These are phyloP conservation scores for Bubo blakistoni DNA, from an alignment of 2,113 vertebrate species.

Conservation along the genomic window DNA sequence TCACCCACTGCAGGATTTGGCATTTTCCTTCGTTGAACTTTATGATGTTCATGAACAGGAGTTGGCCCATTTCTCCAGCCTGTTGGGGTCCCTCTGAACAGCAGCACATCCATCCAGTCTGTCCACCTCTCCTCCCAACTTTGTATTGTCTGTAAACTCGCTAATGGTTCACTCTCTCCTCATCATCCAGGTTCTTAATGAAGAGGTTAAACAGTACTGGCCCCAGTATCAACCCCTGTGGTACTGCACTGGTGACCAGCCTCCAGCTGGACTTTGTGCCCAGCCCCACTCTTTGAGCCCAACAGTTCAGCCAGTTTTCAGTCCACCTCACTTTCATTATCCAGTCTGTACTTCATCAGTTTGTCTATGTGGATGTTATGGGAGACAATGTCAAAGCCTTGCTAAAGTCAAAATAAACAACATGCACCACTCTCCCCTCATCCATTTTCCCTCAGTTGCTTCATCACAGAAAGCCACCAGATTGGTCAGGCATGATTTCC, in stretches of 20 bases:
- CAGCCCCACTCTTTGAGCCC: background rate
- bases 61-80: background rate
- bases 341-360: background rate
- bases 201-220: background rate
- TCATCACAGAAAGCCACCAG: background rate
- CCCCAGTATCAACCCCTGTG: rapidly evolving
- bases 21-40: background rate
- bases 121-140: background rate
- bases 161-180: background rate
- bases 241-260: background rate
- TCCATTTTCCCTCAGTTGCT: background rate
- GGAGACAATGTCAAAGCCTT: background rate
- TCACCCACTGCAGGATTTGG: background rate
- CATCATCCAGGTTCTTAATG: background rate
- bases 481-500: background rate
- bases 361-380: background rate
- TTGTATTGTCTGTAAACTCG: background rate
- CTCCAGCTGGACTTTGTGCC: background rate
- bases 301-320: background rate
- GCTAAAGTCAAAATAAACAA: background rate
- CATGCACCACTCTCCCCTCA: background rate
- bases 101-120: background rate
- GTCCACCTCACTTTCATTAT: background rate
- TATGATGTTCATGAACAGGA: background rate
- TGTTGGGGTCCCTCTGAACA: background rate